These are phyloP conservation scores for Heliconius hermathena DNA, from an alignment of 1,140 invertebrate species.

Conservation along the genomic window DNA sequence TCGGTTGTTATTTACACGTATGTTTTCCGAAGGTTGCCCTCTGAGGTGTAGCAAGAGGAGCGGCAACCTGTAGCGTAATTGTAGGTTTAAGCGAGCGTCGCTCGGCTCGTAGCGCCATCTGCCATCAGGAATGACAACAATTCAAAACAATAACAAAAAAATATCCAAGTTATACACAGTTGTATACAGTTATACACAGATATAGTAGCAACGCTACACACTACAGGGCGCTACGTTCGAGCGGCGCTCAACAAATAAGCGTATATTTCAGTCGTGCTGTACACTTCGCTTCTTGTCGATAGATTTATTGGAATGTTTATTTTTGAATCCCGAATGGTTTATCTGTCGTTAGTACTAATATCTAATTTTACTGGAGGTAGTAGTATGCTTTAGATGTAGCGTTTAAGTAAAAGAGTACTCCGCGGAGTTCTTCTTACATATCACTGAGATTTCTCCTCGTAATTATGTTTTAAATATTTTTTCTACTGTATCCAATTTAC, in stretches of 20 bases:
- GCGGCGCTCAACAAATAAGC: constrained; percentile 25
- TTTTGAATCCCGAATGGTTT: constrained; percentile 50
- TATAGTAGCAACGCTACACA: not conserved
- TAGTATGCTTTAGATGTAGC: constrained; percentile 76
- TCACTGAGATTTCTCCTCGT: constrained; percentile 80
- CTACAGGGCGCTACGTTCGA: not conserved
- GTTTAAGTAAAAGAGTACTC: constrained; percentile 73
- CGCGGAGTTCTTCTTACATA: constrained; percentile 75
- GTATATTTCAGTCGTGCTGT: constrained; percentile 41
- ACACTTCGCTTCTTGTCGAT: constrained; percentile 29
- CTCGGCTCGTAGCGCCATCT: not conserved
- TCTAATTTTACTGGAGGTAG: constrained; percentile 69
- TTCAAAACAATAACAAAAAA: not conserved
- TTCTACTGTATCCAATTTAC: constrained; percentile 66
- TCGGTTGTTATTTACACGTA: constrained; percentile 67
- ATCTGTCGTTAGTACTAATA: constrained; percentile 66
- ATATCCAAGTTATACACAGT: not conserved
- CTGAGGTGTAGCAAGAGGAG: constrained; percentile 34
- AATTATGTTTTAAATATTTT: constrained; percentile 67
- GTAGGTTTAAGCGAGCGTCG: constrained; percentile 22
- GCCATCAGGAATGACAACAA: not conserved
- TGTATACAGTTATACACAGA: not conserved
- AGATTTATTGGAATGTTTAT: constrained; percentile 43
- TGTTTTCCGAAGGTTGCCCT: constrained; percentile 63
- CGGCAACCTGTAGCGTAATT: constrained; percentile 24